These are phyloP conservation scores for Torymus tubicola DNA, from an alignment of 2,888 invertebrate genomes.

Conservation along the genomic window DNA sequence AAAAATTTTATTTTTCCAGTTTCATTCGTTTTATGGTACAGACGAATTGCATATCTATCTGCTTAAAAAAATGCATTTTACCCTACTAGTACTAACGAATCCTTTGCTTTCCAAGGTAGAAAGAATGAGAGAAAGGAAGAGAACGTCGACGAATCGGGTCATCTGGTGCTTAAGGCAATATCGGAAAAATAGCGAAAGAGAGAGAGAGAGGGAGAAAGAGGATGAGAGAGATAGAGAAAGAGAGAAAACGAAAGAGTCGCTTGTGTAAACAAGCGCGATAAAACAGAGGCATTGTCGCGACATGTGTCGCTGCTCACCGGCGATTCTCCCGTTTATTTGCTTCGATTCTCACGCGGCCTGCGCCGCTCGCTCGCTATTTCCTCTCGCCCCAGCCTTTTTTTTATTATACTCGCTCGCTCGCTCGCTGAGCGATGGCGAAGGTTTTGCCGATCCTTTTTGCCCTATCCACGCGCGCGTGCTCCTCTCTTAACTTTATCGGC, in stretches of 20 bases:
- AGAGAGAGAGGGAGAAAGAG: not conserved
- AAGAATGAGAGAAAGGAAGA: not conserved
- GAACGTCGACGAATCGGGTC: slow-evolving; percentile 39
- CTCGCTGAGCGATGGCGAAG: slow-evolving; percentile 1
- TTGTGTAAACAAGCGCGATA: slow-evolving; percentile 56
- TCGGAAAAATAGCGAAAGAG: slow-evolving; percentile 18
- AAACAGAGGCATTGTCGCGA: slow-evolving; percentile 53
- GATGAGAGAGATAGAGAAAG: too few relatives aligned
- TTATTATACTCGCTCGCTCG: not conserved
- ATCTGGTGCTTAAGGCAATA: slow-evolving; percentile 45
- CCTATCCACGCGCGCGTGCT: not conserved
- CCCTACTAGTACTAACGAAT: too few relatives aligned
- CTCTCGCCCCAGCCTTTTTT: slow-evolving; percentile 2
- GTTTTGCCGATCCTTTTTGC: slow-evolving; percentile 28
- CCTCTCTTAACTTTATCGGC: slow-evolving; percentile 46
- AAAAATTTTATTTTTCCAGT: too few relatives aligned
- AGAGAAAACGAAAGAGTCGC: slow-evolving; percentile 1
- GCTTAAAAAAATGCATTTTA: too few relatives aligned
- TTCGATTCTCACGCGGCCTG: slow-evolving; percentile 21
- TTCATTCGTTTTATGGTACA: too few relatives aligned
- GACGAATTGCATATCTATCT: too few relatives aligned
- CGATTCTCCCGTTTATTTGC: slow-evolving; percentile 53
- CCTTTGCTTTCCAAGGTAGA: not conserved
- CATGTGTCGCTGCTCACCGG: slow-evolving; percentile 45
- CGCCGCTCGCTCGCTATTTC: not conserved